Base-by-base conservation (phyloP, 2,797 vertebrate genomes). In the Gymnopithys bicolor region DNA sequence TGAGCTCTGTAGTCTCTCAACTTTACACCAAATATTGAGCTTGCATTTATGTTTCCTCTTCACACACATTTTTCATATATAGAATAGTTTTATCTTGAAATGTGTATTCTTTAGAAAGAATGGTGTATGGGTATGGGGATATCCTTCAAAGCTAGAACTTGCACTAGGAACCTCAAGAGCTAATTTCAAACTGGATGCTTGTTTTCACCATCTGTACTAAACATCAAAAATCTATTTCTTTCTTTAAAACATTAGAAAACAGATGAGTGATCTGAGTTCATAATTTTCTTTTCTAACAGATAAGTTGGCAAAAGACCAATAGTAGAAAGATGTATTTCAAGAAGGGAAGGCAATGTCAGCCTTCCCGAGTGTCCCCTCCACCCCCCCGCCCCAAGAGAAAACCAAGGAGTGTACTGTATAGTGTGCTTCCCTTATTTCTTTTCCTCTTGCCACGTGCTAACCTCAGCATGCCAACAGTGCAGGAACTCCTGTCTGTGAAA, bases 101-200 rank as follows among this genome's bases (percentile, higher is more conserved):
- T 59, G 15, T 53, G 15, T 63, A 63, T 64, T 81, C 63, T 70
- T 83, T 25, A 45, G 25, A 55, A 84, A 58, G 17, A 78, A 51
- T 1, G 3, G 9, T 12, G 5, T 11, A 33, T 45, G 13, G 4
- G 3, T 53, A 11, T 28, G 21, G 39, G 17, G 2, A 5, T 63
- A 66, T 13, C 23, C 41, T 88, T 91, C 82, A 84, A 78, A 83
- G 27, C 19, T 27, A 71, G 55, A 63, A 46, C 6, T 82, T 76
- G 18, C 19, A 19, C 13, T 62, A 39, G 59, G n/a, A 74, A 80
- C 45, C 19, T 19, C 19, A 74, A 43, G 23, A 64, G 11, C 43
- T 68, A 19, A 69, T 27, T 94, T 91, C 41, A 89, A 70, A 73
- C 13, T 4, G 27, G 27, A 11, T 71, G 16, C 19, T 19, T 73